Base-by-base conservation (phyloP, 2,888 invertebrate species). In the Buathra laborator region DNA sequence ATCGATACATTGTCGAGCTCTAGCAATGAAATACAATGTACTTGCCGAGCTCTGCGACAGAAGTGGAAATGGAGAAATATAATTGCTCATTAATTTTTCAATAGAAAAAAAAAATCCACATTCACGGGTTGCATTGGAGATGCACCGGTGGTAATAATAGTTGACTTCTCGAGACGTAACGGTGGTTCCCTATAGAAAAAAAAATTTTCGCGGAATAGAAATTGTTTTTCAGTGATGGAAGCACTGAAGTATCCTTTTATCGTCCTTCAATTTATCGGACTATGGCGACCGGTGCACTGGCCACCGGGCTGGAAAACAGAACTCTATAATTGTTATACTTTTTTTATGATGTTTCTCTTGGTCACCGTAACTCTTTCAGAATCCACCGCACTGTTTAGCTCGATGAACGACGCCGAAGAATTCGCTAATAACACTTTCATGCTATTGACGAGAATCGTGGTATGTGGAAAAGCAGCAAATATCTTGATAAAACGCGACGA, bases 381-480 rank as follows among this genome's bases (percentile, higher is more conserved):
- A 83, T 71, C 90, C 16, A 19, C 77, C 48, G 66, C 62, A 14
- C 29, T 81, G 1, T 10, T 71, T 7, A 67, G 24, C 16, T 77
- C 75, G 56, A 56, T 53, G 32, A 9, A 71, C 46, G 53, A 82
- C 37, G 19, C 71, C 44, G 53, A 82, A 43, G 56, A 86, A 1
- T 86, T 90, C 32, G 82, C 84, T 1, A 86, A 87, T 16, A 89
- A 86, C 53, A 70, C 87, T 0, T 89, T 85, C 51, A 37, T 90
- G 4, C 62, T 87, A 1, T 24, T 89, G 5, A 76, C 86, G 3
- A 78, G 85, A 53, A 4, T 87, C 0, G 32, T 70, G 14, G 32
- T 68, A 37, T 84, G 80, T 10, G 85, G 79, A 9, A 90, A 90
- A 53, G 79, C 85, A 44, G 16, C 44, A 0, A 88, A 56, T 46